Evolutionary conservation across 2,888 invertebrate genomes (phyloP), one percentile per base, ranked within the genome.

Genomic region (Geotrupes spiniger): DNA sequence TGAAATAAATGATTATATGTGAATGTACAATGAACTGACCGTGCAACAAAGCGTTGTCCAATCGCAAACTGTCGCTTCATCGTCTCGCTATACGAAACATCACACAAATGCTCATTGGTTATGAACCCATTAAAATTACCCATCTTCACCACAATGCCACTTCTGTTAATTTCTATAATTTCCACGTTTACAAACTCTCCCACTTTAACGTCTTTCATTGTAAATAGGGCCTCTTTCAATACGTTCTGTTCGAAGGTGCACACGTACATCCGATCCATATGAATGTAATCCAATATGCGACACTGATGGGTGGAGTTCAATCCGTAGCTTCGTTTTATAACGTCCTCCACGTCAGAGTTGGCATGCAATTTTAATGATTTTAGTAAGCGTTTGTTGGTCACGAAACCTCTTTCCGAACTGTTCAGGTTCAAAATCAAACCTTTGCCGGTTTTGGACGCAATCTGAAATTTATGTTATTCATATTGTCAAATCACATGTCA

Each of bases 221-320:
- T 71, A 64, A 84, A 84, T 63, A 78, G 72, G 55, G 76, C 76
- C 64, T 84, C 80, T 17, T 74, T 68, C 1, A 89, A 60, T 2
- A 83, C 52, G 0, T 70, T 61, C 1, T 76, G 69, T 65, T 85
- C 79, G 70, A 85, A 83, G 1, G 83, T 78, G 61, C 89, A 85
- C 5, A 85, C 76, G 69, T 84, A 89, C 21, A 79, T 63, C 52
- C 78, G 77, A 62, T 87, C 85, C 36, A 85, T 75, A 16, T 78
- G 70, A 67, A 84, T 81, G 72, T 85, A 89, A 45, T 79, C 76
- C 0, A 87, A 65, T 1, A 90, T 72, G 15, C 87, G 78, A 16
- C 77, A 77, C 21, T 64, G 64, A 51, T 76, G 74, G 15, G 50
- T 63, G 1, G 72, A 57, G 68, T 79, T 80, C 11, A 75, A 57